Base-by-base conservation (phyloP, 2,797 vertebrate genomes). In the Esox masquinongy region DNA sequence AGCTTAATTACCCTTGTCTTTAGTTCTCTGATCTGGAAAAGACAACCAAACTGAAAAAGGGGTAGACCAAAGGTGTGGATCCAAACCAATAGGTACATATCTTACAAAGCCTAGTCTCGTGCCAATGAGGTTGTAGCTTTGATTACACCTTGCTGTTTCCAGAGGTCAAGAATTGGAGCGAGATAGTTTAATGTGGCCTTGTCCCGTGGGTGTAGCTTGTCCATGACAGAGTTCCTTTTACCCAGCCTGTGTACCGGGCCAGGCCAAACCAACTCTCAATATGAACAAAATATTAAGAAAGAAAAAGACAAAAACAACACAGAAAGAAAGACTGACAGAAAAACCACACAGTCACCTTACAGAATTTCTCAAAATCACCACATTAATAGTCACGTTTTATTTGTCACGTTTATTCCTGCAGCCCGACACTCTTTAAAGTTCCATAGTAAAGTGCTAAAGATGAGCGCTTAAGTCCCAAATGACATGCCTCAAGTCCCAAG, bases 1-100 rank as follows among this genome's bases (percentile, higher is more conserved):
- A 16, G 43, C 43, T 9, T 49, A 6, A 82, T 87, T 5, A 4
- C 43, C 43, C 43, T 47, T 7, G 9, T 61, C 49, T 26, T 11
- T 36, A 49, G 12, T 49, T 70, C 26, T 49, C 11, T 66, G 1
- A 4, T 66, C 29, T 0, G 5, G 34, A 39, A 12, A 15, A 16
- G 31, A 66, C 15, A 31, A 29, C 64, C 4, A 66, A 66, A 66
- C 64, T 16, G 16, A 14, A 31, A 34, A 12, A 34, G 29, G 64
- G 29, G 15, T 29, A 66, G 26, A 36, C 26, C 64, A 31, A 17
- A 66, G 15, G 64, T 66, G 15, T 34, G 64, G 14, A 5, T 29
- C 26, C 26, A 66, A 66, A 59, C 19, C 22, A 47, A 66, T 66
- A 31, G 29, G 29, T 34, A 66, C 15, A 66, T 31, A 34, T 34